Base-by-base conservation (phyloP, 1,140 invertebrate genomes). In the Stegodyphus dumicola region DNA sequence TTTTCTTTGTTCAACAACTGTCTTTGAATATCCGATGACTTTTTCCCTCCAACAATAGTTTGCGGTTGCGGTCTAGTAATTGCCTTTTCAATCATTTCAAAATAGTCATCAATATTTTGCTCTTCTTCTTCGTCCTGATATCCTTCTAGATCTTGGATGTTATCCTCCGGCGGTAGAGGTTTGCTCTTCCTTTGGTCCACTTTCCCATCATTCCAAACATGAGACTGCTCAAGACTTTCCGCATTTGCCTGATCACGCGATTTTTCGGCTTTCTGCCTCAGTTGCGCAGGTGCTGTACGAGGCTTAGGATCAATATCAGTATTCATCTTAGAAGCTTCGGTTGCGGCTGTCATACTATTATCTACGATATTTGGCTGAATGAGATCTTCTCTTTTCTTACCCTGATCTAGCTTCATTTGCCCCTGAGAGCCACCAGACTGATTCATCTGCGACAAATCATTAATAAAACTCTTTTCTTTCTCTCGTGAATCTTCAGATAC, bases 101-200 rank as follows among this genome's bases (percentile, higher is more conserved):
- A 86, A 49, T 86, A 86, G 49, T 86, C 84, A 49, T 86, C 84
- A 15, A 77, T 73, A 33, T 86, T 56, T 18, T 86, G 48, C 13
- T 86, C 84, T 10, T 86, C 84, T 10, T 77, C 84, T 49, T 86
- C 84, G 49, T 86, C 84, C 7, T 77, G 84, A 48, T 78, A 78
- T 7, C 76, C 67, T 53, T 86, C 75, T n/a, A 85, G 10, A 60
- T 76, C 73, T 18, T 85, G 81, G n/a, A 6, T 67, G n/a, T 77
- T 85, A n/a, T 66, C 71, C n/a, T 77, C 74, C 10, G 74, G 74
- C 0, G 60, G 73, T 49, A 77, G 49, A 0, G 71, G 71, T 56
- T 85, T 77, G 60, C 53, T 69, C 33, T 49, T 69, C 33, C 66
- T 67, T 15, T 60, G 56, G 56, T 60, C 56, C 9, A 10, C 9